These are phyloP conservation scores for Epinephelus lanceolatus DNA, from an alignment of 2,113 vertebrate genomes.

Conservation along the genomic window DNA sequence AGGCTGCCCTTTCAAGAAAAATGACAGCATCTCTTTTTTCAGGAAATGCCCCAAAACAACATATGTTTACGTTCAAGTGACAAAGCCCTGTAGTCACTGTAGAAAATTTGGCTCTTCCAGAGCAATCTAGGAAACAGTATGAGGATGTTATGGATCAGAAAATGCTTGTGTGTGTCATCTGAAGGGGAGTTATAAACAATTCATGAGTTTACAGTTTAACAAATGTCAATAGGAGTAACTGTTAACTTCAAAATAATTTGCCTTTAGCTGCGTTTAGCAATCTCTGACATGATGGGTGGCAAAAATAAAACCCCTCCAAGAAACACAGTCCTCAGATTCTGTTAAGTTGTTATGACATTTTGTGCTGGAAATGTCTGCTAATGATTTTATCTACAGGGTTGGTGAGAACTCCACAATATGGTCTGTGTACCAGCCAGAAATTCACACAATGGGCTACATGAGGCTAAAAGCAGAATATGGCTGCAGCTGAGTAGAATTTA, in stretches of 20 bases:
- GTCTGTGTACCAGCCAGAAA: conserved; percentile 4
- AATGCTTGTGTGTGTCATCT: not conserved
- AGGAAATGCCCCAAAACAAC: not conserved
- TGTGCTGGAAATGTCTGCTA: not conserved
- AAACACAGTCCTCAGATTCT: not conserved
- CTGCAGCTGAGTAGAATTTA: conserved; percentile 18
- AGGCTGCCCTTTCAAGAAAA: not conserved
- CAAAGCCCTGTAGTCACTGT: not conserved
- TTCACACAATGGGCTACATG: not conserved
- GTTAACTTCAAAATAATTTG: not conserved
- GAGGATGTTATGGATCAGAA: not conserved
- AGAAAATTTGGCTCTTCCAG: not conserved
- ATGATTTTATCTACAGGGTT: not conserved
- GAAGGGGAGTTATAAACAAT: not conserved
- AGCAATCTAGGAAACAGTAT: not conserved
- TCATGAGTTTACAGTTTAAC: not conserved
- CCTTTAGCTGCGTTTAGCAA: not conserved
- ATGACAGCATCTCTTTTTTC: not conserved
- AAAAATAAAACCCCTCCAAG: not conserved
- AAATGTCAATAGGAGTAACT: not conserved
- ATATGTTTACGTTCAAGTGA: not conserved
- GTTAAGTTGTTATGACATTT: not conserved
- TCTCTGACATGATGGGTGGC: not conserved
- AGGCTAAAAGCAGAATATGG: conserved; percentile 5
- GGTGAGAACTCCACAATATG: not conserved